These are phyloP conservation scores for Myocastor coypus DNA, from an alignment of 2,113 vertebrate species.

Conservation along the genomic window DNA sequence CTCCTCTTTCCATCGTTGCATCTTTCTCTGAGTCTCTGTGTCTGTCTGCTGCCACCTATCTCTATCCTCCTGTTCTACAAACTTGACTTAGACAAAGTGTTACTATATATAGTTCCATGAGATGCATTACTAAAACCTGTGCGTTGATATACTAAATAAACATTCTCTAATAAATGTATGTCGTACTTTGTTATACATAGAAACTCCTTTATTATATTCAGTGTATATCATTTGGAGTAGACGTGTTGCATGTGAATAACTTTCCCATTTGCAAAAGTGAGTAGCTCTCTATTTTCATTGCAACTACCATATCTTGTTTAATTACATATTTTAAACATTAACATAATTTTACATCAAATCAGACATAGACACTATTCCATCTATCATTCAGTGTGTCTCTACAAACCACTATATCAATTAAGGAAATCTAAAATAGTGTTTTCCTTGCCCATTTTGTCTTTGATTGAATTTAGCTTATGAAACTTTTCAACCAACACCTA, in stretches of 20 bases:
- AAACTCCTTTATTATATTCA: neutral
- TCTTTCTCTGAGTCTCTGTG: neutral
- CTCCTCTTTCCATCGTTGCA: neutral
- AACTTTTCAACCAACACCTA: neutral
- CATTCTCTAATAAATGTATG: neutral
- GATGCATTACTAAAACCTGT: neutral
- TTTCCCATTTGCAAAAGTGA: neutral
- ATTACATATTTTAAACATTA: neutral
- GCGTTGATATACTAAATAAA: neutral
- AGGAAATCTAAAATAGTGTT: neutral
- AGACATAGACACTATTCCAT: neutral
- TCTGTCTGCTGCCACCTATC: neutral
- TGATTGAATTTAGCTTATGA: constrained; percentile 31
- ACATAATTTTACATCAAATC: neutral
- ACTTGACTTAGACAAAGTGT: neutral
- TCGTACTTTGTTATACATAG: neutral
- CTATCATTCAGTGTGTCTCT: neutral
- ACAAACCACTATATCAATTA: neutral
- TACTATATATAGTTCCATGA: neutral
- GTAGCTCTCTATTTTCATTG: neutral
- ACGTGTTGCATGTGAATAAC: fast-evolving
- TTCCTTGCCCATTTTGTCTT: constrained; percentile 19
- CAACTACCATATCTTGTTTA: neutral
- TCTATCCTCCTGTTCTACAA: fast-evolving
- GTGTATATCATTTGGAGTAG: neutral